A percentile compares a stretch with the other conserved stretches of the same genome.
Evolutionary conservation across 1,140 invertebrate genomes (phyloP).

Genomic region (Drosophila kohkoa): DNA sequence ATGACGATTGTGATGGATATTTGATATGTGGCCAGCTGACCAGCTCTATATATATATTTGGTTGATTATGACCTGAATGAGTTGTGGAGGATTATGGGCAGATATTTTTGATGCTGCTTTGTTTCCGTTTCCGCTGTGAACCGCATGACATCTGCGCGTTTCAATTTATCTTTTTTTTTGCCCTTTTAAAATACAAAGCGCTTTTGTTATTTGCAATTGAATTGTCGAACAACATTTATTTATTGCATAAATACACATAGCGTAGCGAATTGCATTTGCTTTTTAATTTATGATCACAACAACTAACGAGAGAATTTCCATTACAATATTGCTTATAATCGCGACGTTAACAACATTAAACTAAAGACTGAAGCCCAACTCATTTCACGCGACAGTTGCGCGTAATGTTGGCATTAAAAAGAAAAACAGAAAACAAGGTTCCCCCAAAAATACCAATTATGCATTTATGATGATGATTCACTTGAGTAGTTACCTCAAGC

Average conservation of each 20-base stretch:
- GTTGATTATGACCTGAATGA: conserved; percentile 8
- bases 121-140: conserved; percentile 71
- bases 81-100: conserved; percentile 37
- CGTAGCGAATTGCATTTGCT: conserved; percentile 48
- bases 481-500: conserved; percentile 50
- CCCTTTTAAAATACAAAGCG: conserved; percentile 6
- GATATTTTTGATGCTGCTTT: conserved; percentile 67
- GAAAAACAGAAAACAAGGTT: background rate
- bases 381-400: conserved; percentile 28
- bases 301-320: background rate
- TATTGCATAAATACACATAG: conserved; percentile 50
- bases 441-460: conserved; percentile 58
- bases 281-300: conserved; percentile 52
- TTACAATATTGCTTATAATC: conserved; percentile 15
- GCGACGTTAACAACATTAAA: conserved; percentile 27
- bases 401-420: conserved; percentile 15
- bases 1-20: conserved; percentile 65
- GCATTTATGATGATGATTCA: conserved; percentile 64
- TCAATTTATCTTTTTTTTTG: background rate
- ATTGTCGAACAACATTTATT: conserved; percentile 37
- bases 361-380: conserved; percentile 38
- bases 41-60: conserved; percentile 16
- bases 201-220: conserved; percentile 49
- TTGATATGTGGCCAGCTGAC: conserved; percentile 47
- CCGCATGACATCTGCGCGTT: conserved; percentile 9